phyloP scores from a whole-genome alignment of 2,888 invertebrate species.

The Idaea aversata region DNA sequence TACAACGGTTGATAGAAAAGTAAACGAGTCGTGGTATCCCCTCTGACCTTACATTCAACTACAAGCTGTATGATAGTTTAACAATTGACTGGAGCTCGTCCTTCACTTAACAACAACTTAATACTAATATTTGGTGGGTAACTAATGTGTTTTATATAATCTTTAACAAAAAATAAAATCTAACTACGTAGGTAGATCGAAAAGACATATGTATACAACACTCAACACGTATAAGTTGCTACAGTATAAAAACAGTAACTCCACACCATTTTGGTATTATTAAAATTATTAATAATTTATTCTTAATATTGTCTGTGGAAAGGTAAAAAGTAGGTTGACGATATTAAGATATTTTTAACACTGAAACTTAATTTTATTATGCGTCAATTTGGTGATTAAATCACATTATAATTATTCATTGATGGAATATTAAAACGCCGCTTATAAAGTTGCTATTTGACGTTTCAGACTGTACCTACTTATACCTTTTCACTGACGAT shows the following conservation, averaged over 20 bases:
- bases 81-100: neutral
- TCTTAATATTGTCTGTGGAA: slow-evolving; percentile 30
- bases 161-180: slow-evolving; percentile 39
- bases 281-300: slow-evolving; percentile 46
- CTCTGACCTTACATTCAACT: neutral
- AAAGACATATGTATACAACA: slow-evolving; percentile 42
- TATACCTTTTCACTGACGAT: neutral
- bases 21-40: too few relatives aligned
- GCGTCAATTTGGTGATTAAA: too few relatives aligned
- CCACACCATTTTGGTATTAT: slow-evolving; percentile 24
- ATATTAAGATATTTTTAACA: neutral
- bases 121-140: slow-evolving; percentile 49
- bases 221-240: slow-evolving; percentile 40
- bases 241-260: slow-evolving; percentile 32
- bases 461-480: too few relatives aligned
- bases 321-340: neutral
- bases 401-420: neutral
- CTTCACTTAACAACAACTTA: slow-evolving; percentile 14
- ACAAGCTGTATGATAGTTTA: neutral
- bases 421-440: neutral
- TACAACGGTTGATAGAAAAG: too few relatives aligned
- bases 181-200: slow-evolving; percentile 35
- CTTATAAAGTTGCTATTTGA: too few relatives aligned
- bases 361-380: too few relatives aligned
- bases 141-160: slow-evolving; percentile 39